Evolutionary conservation across 2,113 vertebrate genomes (phyloP), one percentile per base, ranked within the genome.

Genomic region (Oreochromis aureus): DNA sequence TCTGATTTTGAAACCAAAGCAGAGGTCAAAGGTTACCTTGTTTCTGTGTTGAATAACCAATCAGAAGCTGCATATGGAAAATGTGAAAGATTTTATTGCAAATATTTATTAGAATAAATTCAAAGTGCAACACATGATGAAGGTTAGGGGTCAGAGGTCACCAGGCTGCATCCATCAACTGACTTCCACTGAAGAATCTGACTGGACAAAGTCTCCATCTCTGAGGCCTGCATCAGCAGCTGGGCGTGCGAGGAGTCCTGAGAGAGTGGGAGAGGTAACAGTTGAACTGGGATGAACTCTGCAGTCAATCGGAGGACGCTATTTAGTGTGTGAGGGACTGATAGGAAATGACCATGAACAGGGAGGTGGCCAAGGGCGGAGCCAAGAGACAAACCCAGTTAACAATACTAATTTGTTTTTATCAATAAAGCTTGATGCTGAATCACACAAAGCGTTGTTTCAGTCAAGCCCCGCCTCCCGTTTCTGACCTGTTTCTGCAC

Each of bases 151-250:
- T 88, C 81, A 83, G 53, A 55, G 54, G 80, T 89, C 79, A 15
- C 44, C 16, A 12, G 10, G 54, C 69, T 39, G 54, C 80, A 87
- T 84, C 82, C 78, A 46, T 96, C 94, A 34, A 95, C 83, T 6
- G 96, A 90, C 90, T 93, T 95, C 97, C 97, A 97, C 48, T 95
- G 95, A 59, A 98, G 54, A 89, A 99, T 96, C 91, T 96, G 95
- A 27, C 95, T 94, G 89, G 94, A 92, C 90, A 98, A 86, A 83
- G 94, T 94, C 91, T 98, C 97, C 55, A 97, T 90, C 9, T 98
- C 95, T 3, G 94, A 91, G 71, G 95, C 92, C 1, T 97, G 94
- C 87, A 95, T 10, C 61, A 98, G 95, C 63, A 97, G 92, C 80
- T 96, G 96, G 69, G 92, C 87, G 76, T 97, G 88, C 66, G 94